A percentile compares a stretch with the other conserved stretches of the same genome.
phyloP scores from a whole-genome alignment of 2,113 vertebrate species.

The Sinocyclocheilus anophthalmus region DNA sequence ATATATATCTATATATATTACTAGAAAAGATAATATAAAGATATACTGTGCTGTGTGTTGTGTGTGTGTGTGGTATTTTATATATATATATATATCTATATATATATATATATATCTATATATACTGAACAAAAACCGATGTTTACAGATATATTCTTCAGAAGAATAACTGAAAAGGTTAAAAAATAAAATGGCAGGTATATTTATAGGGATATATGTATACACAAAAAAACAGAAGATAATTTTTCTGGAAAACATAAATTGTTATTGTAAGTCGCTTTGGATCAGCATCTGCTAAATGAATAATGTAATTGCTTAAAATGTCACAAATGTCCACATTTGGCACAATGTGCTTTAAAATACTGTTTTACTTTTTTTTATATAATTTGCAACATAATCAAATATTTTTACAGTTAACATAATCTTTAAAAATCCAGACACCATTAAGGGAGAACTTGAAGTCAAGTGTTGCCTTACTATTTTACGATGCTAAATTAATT shows the following conservation, averaged over 20 bases:
- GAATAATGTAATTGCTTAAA: background rate
- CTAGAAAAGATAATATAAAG: too few species aligned
- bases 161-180: background rate
- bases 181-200: background rate
- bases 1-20: too few species aligned
- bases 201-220: too few species aligned
- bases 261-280: background rate
- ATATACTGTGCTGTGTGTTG: too few species aligned
- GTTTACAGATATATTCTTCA: background rate
- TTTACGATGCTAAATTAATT: slow-evolving; percentile 34
- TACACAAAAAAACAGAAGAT: too few species aligned
- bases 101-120: too few species aligned
- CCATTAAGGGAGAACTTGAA: background rate
- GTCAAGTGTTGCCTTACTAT: slow-evolving; percentile 12
- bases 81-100: too few species aligned
- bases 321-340: background rate
- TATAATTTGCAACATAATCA: slow-evolving; percentile 23
- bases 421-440: slow-evolving; percentile 23
- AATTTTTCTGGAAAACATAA: background rate
- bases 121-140: too few species aligned
- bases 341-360: background rate
- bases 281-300: background rate
- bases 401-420: background rate
- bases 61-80: too few species aligned
- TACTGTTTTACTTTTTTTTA: background rate